Conservation (phyloP, 2,888 invertebrate genomes). For the Lomographa bimaculata region DNA sequence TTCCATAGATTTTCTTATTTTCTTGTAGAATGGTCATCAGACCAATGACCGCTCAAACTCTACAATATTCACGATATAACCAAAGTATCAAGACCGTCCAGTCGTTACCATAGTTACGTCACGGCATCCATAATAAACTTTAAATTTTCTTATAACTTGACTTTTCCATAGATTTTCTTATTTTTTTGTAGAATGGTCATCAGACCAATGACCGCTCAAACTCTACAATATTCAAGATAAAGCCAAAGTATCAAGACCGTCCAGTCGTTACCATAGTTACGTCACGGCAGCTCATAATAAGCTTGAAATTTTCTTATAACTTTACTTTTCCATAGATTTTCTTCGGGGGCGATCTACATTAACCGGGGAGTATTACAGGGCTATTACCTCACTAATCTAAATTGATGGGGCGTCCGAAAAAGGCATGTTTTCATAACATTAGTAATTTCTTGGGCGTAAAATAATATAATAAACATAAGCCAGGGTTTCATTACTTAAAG, state of each 20-base stretch:
- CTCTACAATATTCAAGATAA: too few species aligned
- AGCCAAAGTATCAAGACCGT: slow-evolving; percentile 56
- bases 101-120: too few species aligned
- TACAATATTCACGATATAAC: too few species aligned
- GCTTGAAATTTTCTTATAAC: slow-evolving; percentile 79
- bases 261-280: slow-evolving; percentile 39
- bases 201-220: too few species aligned
- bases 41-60: too few species aligned
- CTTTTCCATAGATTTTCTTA: too few species aligned
- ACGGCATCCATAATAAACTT: too few species aligned
- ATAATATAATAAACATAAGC: slow-evolving; percentile 75
- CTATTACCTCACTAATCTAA: slow-evolving; percentile 80
- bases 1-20: too few species aligned
- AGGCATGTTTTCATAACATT: slow-evolving; percentile 77
- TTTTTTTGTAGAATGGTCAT: too few species aligned
- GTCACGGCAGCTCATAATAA: slow-evolving; percentile 72
- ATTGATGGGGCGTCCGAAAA: slow-evolving; percentile 81
- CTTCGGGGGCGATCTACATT: slow-evolving; percentile 62
- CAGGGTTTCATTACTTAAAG: slow-evolving; percentile 74
- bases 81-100: too few species aligned
- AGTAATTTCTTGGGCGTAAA: slow-evolving; percentile 79
- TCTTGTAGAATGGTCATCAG: too few species aligned
- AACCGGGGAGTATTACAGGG: slow-evolving; percentile 38
- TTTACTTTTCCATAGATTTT: slow-evolving; percentile 77
- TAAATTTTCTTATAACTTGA: too few species aligned